Base-by-base conservation (phyloP, 2,113 vertebrate genomes). In the Daphoenositta chrysoptera region DNA sequence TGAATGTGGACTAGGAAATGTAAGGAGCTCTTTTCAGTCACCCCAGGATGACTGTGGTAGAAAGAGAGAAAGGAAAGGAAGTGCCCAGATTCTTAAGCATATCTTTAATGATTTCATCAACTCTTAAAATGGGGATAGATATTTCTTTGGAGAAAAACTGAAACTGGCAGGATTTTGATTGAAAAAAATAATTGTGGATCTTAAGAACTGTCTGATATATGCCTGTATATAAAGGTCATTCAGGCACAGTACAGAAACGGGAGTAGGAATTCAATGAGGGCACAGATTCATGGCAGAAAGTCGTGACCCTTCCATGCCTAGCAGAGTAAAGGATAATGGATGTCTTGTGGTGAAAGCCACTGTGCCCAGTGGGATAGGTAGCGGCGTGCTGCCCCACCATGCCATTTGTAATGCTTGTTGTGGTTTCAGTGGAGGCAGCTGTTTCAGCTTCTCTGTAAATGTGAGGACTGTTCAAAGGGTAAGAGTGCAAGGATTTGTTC, bases 21-120 rank as follows among this genome's bases (percentile, higher is more conserved):
- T 11, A 40, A 63, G 20, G n/a, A 24, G 10, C 7, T 50, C 17
- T 0, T 64, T 78, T 65, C 0, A 0, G 23, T 40, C 40, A 39
- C 19, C 44, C 15, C 28, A 31, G 30, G 13, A 61, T 10, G 7
- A 10, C 28, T 85, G 12, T 30, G 8, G 14, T 44, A 19, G 53
- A 51, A 56, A 28, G 26, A 64, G 28, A 53, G 17, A 51, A 83
- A 58, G 16, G 11, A 88, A 84, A 15, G 31, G 12, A 61, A 27
- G 9, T 37, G 18, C 27, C 31, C 24, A 47, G 8, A 23, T 79
- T 83, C 16, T 28, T 75, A 57, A 44, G 31, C 33, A 14, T 44
- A 33, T 44, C n/a, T 86, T 48, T 39, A 66, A 57, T 40, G 8
- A 40, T 24, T 83, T 71, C 8, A 68, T 24, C 2, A 26, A 31